Base-by-base conservation (phyloP, 2,797 vertebrate species). In the Balearica regulorum region DNA sequence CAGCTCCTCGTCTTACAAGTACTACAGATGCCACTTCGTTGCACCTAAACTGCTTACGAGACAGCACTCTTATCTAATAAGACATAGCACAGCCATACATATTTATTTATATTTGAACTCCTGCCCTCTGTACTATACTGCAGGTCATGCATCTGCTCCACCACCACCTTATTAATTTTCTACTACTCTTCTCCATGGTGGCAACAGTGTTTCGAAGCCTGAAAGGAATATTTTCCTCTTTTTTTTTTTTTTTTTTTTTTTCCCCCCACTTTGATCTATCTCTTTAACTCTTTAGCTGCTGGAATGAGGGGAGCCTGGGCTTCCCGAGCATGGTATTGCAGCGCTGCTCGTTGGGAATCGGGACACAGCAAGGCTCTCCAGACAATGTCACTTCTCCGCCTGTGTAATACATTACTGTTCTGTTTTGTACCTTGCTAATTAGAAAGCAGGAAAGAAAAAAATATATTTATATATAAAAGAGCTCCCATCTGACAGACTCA, bases 101-200 rank as follows among this genome's bases (percentile, higher is more conserved):
- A 97, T 97, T 96, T 97, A 97, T 97, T 97, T 97, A 97, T 97
- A 97, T 97, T 97, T 97, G 97, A 97, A 97, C 97, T 97, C 95
- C 95, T 96, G 96, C 94, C 97, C 95, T 96, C 93, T 88, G 89
- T 96, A 95, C 95, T 97, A 93, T 96, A 95, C 94, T 95, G 94
- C 90, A 85, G 96, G 95, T 97, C 96, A 96, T 93, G 94, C 83
- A 93, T 94, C 96, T 97, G 94, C 95, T 97, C 96, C 96, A 97
- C 89, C 89, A 91, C 80, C 96, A 97, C 92, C 95, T 97, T 97
- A 97, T 97, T 97, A 97, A 97, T 97, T 97, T 97, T 96, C 94
- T 95, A 79, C 95, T 96, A 91, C 91, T 94, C 94, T 96, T 94
- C 92, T 91, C 94, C 80, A 83, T 92, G 85, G 83, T 83, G 77